A percentile compares a stretch with the other conserved stretches of the same genome.
phyloP scores from a whole-genome alignment of 2,888 invertebrate species.

The Athalia rosae region DNA sequence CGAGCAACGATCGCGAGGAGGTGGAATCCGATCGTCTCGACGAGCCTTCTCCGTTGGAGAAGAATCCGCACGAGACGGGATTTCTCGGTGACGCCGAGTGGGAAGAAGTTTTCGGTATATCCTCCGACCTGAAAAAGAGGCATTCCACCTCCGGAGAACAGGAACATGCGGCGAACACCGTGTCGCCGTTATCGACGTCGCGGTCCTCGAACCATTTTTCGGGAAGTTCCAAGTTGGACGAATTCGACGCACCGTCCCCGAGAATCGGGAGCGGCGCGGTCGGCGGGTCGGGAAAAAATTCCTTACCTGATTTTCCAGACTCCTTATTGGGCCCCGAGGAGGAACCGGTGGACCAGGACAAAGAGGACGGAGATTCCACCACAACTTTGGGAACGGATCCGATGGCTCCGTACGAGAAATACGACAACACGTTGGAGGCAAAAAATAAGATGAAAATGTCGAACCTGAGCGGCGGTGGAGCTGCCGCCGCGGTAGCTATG shows the following conservation, averaged over 20 bases:
- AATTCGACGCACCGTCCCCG: no score
- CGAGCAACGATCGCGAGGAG: not conserved
- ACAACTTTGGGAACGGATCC: no score
- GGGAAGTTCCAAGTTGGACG: no score
- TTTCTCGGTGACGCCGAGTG: not conserved
- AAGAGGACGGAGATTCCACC: not conserved
- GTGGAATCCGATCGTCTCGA: not conserved
- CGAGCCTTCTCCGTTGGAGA: not conserved
- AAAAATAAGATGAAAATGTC: conserved; percentile 33
- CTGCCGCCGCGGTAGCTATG: conserved; percentile 62
- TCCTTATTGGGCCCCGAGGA: not conserved
- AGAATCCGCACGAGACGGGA: not conserved
- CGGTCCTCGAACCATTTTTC: conserved; percentile 8
- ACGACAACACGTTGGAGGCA: conserved; percentile 43
- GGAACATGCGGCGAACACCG: not conserved
- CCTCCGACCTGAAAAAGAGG: not conserved
- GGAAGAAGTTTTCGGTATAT: not conserved
- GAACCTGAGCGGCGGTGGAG: conserved; percentile 55
- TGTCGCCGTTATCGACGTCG: no score
- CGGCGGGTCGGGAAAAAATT: not conserved
- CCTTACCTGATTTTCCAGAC: no score
- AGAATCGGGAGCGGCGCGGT: not conserved
- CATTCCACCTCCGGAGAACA: no score
- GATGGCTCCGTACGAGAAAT: not conserved
- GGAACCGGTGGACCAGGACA: not conserved